These are phyloP conservation scores for Aporophyla nigra DNA, from an alignment of 2,888 invertebrate species.

Conservation along the genomic window DNA sequence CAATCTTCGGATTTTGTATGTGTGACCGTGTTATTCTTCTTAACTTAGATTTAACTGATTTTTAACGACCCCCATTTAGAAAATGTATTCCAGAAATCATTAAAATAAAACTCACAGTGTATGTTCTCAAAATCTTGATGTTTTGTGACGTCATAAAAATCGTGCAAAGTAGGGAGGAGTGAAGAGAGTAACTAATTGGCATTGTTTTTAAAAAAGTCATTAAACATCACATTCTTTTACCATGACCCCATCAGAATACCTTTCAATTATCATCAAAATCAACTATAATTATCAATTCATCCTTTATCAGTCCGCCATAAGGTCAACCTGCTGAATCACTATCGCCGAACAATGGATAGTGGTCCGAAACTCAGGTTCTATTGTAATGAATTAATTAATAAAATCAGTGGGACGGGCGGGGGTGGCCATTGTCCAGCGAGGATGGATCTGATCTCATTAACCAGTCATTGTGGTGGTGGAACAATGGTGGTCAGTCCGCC, in stretches of 20 bases:
- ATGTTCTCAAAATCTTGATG: too few species aligned
- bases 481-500: constrained; percentile 80
- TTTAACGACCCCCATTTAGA: too few species aligned
- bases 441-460: constrained; percentile 90
- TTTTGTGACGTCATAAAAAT: too few species aligned
- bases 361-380: constrained; percentile 87
- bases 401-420: constrained; percentile 84
- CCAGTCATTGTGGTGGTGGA: constrained; percentile 88
- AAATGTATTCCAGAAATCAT: too few species aligned
- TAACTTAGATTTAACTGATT: too few species aligned
- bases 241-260: constrained; percentile 4
- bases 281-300: constrained; percentile 59
- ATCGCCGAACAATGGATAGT: constrained; percentile 83
- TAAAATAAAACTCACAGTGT: too few species aligned
- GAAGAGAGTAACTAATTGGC: neutral
- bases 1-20: too few species aligned
- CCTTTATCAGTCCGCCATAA: constrained; percentile 64
- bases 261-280: constrained; percentile 58
- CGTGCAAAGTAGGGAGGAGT: too few species aligned
- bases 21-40: too few species aligned
- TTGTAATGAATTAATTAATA: constrained; percentile 91
- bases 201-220: neutral
- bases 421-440: constrained; percentile 86
- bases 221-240: neutral
- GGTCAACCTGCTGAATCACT: constrained; percentile 85